Percentiles rank a stretch among this genome's conserved stretches.
Evolutionary conservation across 1,140 invertebrate species (phyloP).

Genomic region (Eulimnadia texana): DNA sequence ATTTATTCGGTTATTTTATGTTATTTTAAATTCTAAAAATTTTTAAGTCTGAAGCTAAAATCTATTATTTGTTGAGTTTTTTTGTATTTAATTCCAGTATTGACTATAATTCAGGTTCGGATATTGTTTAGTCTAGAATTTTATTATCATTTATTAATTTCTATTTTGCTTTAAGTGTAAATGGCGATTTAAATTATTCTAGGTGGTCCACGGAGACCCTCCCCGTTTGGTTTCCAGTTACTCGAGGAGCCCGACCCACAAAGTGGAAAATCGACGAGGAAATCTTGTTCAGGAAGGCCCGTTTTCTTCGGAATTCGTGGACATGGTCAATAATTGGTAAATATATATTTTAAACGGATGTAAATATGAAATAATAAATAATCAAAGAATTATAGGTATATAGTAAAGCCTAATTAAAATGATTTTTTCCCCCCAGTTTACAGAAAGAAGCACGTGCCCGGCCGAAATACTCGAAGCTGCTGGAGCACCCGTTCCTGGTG

Average conservation of each 20-base stretch:
- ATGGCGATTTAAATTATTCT: no score
- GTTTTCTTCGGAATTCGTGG: slow-evolving; percentile 20
- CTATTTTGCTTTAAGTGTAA: no score
- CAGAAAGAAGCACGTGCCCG: slow-evolving; percentile 83
- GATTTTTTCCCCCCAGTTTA: slow-evolving; percentile 47
- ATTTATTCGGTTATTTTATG: no score
- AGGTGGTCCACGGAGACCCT: slow-evolving; percentile 76
- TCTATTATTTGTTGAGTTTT: no score
- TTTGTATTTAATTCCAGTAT: neutral
- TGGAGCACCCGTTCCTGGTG: slow-evolving; percentile 78
- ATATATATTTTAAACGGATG: neutral
- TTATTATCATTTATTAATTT: no score
- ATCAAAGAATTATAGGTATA: no score
- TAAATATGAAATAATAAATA: neutral
- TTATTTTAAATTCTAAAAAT: no score
- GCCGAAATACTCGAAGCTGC: slow-evolving; percentile 84
- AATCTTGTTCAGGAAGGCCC: slow-evolving; percentile 17
- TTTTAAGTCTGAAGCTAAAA: no score
- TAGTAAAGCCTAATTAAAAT: slow-evolving; percentile 9
- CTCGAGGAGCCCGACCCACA: slow-evolving; percentile 42
- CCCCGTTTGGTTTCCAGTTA: slow-evolving; percentile 59
- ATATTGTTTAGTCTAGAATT: neutral
- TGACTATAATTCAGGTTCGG: neutral
- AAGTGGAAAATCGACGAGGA: neutral
- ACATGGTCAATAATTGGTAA: slow-evolving; percentile 21